Evolutionary conservation across 2,113 vertebrate species (phyloP).

Genomic region (Myotis brandtii): DNA sequence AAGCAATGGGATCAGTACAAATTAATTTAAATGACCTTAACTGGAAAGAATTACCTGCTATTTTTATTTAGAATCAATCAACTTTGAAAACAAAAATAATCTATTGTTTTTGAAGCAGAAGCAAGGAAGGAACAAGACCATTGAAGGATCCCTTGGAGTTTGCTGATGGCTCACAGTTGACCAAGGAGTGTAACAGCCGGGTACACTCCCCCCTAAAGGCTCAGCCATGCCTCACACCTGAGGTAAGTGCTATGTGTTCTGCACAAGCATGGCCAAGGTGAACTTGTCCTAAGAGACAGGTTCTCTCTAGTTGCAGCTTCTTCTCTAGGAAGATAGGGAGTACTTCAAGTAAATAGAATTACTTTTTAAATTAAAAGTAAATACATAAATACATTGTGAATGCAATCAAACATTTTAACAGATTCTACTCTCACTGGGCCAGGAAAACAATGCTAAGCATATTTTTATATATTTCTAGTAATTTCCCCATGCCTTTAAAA

Average conservation of each 20-base stretch:
- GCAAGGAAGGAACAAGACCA: neutral
- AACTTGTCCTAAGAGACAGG: neutral
- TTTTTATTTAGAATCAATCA: slow-evolving; percentile 11
- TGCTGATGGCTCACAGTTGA: accelerated
- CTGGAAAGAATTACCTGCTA: neutral
- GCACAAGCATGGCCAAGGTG: accelerated
- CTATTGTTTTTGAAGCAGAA: neutral
- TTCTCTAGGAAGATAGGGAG: neutral
- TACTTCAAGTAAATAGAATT: neutral
- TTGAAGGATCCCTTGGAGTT: no score
- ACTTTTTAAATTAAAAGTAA: neutral
- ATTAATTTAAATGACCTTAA: slow-evolving; percentile 31
- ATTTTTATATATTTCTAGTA: neutral
- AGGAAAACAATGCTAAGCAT: neutral
- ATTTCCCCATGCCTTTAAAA: neutral
- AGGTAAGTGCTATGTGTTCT: neutral
- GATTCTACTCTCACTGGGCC: neutral
- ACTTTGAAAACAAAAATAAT: neutral
- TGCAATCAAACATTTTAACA: neutral
- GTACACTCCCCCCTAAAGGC: neutral
- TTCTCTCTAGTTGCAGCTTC: neutral
- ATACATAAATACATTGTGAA: neutral
- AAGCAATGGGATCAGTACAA: slow-evolving; percentile 8
- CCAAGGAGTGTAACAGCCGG: accelerated
- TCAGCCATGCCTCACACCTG: no score